A percentile compares a stretch with the other conserved stretches of the same genome.
Evolutionary conservation across 2,888 invertebrate genomes (phyloP).

Genomic region (Dioctria rufipes): DNA sequence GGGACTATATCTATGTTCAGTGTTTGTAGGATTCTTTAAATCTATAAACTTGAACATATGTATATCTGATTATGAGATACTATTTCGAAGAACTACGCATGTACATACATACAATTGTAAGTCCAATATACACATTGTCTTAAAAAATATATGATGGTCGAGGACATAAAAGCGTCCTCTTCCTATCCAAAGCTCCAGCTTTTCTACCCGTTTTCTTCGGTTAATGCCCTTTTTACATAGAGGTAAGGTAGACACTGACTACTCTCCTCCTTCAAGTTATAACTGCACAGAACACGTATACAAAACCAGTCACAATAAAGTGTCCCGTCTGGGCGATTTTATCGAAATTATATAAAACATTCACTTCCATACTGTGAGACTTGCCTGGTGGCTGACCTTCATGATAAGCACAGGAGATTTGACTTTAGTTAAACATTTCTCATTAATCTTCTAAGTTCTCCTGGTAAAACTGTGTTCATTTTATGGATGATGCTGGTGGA

Average conservation of each 20-base stretch:
- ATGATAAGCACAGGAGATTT: constrained; percentile 40
- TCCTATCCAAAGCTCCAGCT: constrained; percentile 28
- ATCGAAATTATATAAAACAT: constrained; percentile 43
- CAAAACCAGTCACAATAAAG: constrained; percentile 40
- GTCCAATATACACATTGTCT: neutral
- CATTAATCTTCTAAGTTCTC: constrained; percentile 38
- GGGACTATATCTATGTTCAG: too few species aligned
- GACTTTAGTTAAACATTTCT: constrained; percentile 38
- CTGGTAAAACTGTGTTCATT: constrained; percentile 7
- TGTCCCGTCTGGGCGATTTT: constrained; percentile 42
- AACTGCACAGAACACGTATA: constrained; percentile 11
- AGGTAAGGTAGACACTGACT: neutral
- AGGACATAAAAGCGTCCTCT: constrained; percentile 9
- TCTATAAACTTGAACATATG: too few species aligned
- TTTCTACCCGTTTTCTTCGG: constrained; percentile 14
- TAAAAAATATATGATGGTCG: too few species aligned
- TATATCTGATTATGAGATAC: too few species aligned
- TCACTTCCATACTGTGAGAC: constrained; percentile 5
- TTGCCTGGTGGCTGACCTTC: constrained; percentile 40
- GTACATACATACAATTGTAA: too few species aligned
- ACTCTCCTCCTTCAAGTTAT: neutral
- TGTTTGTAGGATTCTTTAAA: too few species aligned
- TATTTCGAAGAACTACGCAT: too few species aligned
- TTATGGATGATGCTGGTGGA: neutral
- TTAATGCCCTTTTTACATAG: constrained; percentile 20